Evolutionary conservation across 2,888 invertebrate species (phyloP).

Genomic region (Baronia brevicornis): DNA sequence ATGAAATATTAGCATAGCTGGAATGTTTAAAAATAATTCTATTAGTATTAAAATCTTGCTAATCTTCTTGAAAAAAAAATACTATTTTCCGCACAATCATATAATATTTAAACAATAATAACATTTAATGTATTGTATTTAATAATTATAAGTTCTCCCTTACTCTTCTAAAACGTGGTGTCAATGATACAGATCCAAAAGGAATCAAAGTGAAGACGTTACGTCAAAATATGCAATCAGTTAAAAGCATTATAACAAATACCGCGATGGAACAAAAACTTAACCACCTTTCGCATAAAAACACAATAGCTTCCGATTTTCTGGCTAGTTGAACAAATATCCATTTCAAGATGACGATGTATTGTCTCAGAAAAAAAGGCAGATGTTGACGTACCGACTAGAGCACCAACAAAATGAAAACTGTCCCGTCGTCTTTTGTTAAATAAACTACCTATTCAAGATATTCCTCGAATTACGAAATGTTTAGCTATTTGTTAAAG

Average conservation of each 20-base stretch:
- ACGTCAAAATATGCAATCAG: constrained; percentile 41
- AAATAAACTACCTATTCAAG: constrained; percentile 62
- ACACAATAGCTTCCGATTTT: constrained; percentile 66
- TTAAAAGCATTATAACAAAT: constrained; percentile 34
- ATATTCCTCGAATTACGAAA: constrained; percentile 70
- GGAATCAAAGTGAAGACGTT: constrained; percentile 25
- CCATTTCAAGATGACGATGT: constrained; percentile 55
- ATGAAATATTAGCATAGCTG: no score
- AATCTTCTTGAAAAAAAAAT: no score
- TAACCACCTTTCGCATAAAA: constrained; percentile 43
- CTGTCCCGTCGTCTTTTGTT: constrained; percentile 53
- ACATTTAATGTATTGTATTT: neutral
- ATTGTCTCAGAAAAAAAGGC: constrained; percentile 54
- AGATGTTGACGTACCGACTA: constrained; percentile 62
- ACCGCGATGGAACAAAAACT: constrained; percentile 43
- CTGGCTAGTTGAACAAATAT: constrained; percentile 72
- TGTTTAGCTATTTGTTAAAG: constrained; percentile 74
- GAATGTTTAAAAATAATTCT: no score
- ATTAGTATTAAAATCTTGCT: no score
- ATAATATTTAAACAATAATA: no score
- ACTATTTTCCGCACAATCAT: no score
- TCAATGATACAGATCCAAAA: neutral
- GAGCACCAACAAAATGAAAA: constrained; percentile 47
- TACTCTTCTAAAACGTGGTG: neutral
- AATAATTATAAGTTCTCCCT: neutral